A percentile compares a stretch with the other conserved stretches of the same genome.
Evolutionary conservation across 2,113 vertebrate genomes (phyloP).

Genomic region (Oxygymnocypris stewartii): DNA sequence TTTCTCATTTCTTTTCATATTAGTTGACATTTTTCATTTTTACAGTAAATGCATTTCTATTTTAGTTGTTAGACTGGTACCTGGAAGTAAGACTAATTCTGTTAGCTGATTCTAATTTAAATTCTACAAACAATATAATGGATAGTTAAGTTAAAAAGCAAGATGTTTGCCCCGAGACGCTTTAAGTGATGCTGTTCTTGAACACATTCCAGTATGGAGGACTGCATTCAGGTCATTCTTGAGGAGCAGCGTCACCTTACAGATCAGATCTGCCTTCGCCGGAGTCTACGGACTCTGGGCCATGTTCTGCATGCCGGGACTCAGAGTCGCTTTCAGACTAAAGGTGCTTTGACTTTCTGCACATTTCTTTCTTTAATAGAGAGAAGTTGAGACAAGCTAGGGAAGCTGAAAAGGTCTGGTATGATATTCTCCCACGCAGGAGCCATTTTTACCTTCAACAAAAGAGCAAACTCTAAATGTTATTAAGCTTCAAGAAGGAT

Average conservation of each 20-base stretch:
- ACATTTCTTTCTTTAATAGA: not conserved
- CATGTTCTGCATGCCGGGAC: slow-evolving; percentile 58
- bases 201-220: slow-evolving; percentile 48
- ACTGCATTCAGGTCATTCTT: slow-evolving; percentile 53
- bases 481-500: slow-evolving; percentile 50
- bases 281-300: slow-evolving; percentile 57
- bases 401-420: not conserved
- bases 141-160: not conserved
- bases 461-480: slow-evolving; percentile 50
- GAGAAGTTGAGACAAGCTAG: not conserved
- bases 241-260: slow-evolving; percentile 47
- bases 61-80: not conserved
- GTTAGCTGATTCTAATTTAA: not conserved
- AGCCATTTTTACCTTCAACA: slow-evolving; percentile 55
- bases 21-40: not conserved
- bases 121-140: not conserved
- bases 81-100: not conserved
- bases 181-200: not conserved
- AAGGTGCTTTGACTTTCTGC: slow-evolving; percentile 38
- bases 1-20: not conserved
- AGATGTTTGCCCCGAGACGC: not conserved
- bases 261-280: slow-evolving; percentile 31
- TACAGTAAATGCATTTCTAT: too few relatives aligned
- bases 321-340: slow-evolving; percentile 52
- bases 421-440: slow-evolving; percentile 9